Conservation (phyloP, 2,113 vertebrate species). For the Brienomyrus longianalis region DNA sequence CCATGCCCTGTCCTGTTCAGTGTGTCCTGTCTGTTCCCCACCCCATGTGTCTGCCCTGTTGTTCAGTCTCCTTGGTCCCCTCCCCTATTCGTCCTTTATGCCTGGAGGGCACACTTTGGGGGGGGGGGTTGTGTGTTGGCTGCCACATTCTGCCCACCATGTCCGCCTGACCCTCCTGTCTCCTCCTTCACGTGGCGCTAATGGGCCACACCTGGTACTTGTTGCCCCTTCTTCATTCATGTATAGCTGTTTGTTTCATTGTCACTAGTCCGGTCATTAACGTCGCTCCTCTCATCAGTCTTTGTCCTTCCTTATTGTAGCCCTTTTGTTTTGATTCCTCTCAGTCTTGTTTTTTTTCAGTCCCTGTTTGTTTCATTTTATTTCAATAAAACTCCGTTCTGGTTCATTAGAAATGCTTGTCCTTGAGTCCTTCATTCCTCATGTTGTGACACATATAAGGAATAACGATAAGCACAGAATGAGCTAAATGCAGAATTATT, state of each 20-base stretch:
- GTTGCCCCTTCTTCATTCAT: neutral
- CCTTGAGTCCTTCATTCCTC: neutral
- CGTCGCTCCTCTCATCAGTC: neutral
- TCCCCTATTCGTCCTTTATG: too few relatives aligned
- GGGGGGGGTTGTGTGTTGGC: too few relatives aligned
- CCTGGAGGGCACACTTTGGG: too few relatives aligned
- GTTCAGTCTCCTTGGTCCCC: too few relatives aligned
- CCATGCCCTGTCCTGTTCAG: neutral
- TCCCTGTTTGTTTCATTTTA: neutral
- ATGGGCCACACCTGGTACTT: neutral
- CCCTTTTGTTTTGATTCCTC: neutral
- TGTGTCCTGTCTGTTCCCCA: too few relatives aligned
- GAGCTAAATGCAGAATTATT: too few relatives aligned
- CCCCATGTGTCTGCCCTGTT: too few relatives aligned
- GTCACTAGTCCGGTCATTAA: neutral
- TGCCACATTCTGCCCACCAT: too few relatives aligned
- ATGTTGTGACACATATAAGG: neutral
- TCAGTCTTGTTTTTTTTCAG: neutral
- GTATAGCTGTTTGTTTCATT: neutral
- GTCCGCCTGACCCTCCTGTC: neutral
- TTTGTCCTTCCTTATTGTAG: neutral
- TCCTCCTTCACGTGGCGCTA: neutral
- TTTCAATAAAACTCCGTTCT: neutral
- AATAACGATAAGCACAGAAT: neutral
- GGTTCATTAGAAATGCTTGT: neutral